A percentile compares a stretch with the other conserved stretches of the same genome.
Conservation (phyloP, 2,888 invertebrate genomes). For the Eupithecia subfuscata region DNA sequence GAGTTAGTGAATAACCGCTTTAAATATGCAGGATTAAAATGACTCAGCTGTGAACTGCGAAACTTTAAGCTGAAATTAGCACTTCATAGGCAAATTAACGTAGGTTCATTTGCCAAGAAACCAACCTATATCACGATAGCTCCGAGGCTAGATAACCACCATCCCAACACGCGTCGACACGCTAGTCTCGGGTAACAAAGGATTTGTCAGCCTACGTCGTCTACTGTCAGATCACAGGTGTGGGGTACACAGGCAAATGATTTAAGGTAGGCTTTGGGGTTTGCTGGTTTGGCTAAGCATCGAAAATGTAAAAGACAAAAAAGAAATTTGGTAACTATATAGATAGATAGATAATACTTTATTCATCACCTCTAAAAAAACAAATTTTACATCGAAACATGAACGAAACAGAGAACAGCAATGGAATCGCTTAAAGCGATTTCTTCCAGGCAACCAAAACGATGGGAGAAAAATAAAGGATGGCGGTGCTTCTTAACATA, state of each 20-base stretch:
- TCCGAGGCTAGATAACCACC: constrained; percentile 26
- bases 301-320: neutral
- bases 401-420: too few relatives aligned
- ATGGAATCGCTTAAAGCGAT: too few relatives aligned
- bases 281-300: neutral
- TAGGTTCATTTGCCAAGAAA: neutral
- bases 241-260: constrained; percentile 31
- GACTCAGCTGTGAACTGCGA: neutral
- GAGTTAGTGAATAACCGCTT: too few relatives aligned
- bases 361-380: too few relatives aligned
- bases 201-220: constrained; percentile 54
- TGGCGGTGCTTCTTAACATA: too few relatives aligned
- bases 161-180: constrained; percentile 55
- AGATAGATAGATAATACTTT: too few relatives aligned
- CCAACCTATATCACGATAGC: neutral
- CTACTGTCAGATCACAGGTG: constrained; percentile 27
- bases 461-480: too few relatives aligned
- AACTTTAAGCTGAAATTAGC: neutral
- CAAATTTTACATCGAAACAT: too few relatives aligned
- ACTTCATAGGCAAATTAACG: neutral
- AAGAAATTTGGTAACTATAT: neutral
- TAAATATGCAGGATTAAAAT: too few relatives aligned
- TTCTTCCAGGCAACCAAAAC: too few relatives aligned
- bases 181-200: constrained; percentile 49
- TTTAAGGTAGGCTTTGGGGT: constrained; percentile 17